These are phyloP conservation scores for Gymnopithys bicolor DNA, from an alignment of 2,797 vertebrate species.

Conservation along the genomic window DNA sequence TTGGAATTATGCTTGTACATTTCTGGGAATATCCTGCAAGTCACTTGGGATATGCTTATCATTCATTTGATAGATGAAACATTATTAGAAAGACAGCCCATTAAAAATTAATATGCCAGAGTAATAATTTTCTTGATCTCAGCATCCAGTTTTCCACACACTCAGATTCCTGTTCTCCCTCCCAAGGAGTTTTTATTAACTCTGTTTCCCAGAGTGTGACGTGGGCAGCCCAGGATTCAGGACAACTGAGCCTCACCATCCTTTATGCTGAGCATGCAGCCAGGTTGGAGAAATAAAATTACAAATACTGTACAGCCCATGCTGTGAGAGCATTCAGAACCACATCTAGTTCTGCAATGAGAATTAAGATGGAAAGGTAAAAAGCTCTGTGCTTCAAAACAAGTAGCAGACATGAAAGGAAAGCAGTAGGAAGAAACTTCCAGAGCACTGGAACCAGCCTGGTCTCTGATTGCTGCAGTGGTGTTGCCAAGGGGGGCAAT, in stretches of 20 bases:
- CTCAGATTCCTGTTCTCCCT: conserved; percentile 4
- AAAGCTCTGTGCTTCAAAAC: background rate
- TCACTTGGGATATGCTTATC: conserved; percentile 63
- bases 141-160: conserved; percentile 8
- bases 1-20: conserved; percentile 61
- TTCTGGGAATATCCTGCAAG: conserved; percentile 68
- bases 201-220: background rate
- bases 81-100: conserved; percentile 69
- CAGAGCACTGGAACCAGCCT: background rate
- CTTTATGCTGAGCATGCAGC: background rate
- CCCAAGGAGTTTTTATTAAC: conserved; percentile 11
- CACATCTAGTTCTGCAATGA: background rate
- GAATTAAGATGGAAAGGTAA: background rate
- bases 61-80: conserved; percentile 68
- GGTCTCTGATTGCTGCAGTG: background rate
- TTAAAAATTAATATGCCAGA: conserved; percentile 68
- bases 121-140: conserved; percentile 59
- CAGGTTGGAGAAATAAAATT: background rate
- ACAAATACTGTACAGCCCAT: background rate
- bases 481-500: background rate
- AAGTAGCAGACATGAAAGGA: background rate
- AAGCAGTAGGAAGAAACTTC: background rate
- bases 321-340: background rate
- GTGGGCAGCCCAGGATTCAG: background rate
- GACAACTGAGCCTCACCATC: background rate